Base-by-base conservation (phyloP, 2,113 vertebrate genomes). In the Nothobranchius furzeri region DNA sequence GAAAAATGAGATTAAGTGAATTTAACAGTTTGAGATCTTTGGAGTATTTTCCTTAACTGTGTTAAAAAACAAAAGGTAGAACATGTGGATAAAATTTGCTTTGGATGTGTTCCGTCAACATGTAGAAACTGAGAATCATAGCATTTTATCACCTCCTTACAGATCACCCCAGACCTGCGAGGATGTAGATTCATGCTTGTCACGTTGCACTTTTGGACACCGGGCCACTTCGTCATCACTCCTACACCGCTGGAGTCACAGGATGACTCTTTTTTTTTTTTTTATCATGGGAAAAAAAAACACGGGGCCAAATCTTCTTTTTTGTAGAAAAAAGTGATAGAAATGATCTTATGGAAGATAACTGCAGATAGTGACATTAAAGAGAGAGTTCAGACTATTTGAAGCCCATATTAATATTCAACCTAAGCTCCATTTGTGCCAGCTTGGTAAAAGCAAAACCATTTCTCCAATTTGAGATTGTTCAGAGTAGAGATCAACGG, bases 191-290 rank as follows among this genome's bases (percentile, higher is more conserved):
- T 82, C 78, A 81, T 54, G 48, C 67, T 81, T 68, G 76, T 85
- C 74, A 89, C 85, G 6, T 76, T 88, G 85, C 83, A 89, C 88
- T 88, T 88, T 89, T 87, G 64, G 25, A 90, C 67, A 54, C 57
- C 20, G 55, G 69, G 68, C 77, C 51, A 46, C n/a, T n/a, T n/a
- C n/a, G n/a, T n/a, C 64, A 64, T 25, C 15, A 40, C 64, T 78
- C 60, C 37, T 56, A 12, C 51, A 25, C 54, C 17, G n/a, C 60
- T 72, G 66, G 64, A 81, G 73, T 68, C 43, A 9, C 73, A 69
- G 55, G 61, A 70, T 58, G n/a, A n/a, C n/a, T n/a, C n/a, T n/a
- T n/a, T n/a, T n/a, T n/a, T 51, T 25, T 30, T 4, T 51, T 20
- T 52, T 30, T 20, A 24, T 20, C 12, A 64, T 20, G 24, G 25